Conservation (phyloP, 1,140 invertebrate species). For the Tetramorium parvispinum region DNA sequence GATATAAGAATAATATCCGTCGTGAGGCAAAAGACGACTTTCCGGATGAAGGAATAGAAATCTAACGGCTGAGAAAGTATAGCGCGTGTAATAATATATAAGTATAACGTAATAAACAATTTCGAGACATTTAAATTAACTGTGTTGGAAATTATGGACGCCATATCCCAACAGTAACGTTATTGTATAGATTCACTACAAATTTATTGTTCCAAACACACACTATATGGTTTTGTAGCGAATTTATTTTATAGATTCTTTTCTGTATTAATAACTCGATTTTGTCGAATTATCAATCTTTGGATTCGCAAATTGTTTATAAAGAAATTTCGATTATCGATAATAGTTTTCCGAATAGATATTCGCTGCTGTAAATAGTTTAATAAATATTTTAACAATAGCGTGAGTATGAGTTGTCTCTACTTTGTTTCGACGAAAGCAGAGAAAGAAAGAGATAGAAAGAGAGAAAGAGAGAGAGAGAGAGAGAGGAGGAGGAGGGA, state of each 20-base stretch:
- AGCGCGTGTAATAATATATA: conserved; percentile 2
- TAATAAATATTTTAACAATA: conserved; percentile 34
- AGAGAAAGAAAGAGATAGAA: neutral
- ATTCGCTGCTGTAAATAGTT: conserved; percentile 4
- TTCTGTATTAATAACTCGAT: neutral
- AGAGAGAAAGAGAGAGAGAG: neutral
- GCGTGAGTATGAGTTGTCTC: neutral
- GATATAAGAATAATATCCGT: conserved; percentile 57
- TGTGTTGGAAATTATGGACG: neutral
- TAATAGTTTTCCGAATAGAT: neutral
- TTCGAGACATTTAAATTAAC: neutral
- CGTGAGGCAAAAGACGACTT: neutral
- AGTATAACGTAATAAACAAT: conserved; percentile 31
- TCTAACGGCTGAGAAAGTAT: conserved; percentile 1
- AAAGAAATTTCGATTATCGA: neutral
- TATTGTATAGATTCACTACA: neutral
- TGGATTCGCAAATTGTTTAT: neutral
- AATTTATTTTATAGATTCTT: neutral
- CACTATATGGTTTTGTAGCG: neutral
- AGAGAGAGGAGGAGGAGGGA: neutral
- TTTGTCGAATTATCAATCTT: neutral
- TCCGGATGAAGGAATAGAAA: conserved; percentile 33
- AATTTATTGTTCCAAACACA: neutral
- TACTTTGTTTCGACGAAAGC: conserved; percentile 20
- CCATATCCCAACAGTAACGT: neutral